Base-by-base conservation (phyloP, 2,797 vertebrate species). In the Etheostoma perlongum region DNA sequence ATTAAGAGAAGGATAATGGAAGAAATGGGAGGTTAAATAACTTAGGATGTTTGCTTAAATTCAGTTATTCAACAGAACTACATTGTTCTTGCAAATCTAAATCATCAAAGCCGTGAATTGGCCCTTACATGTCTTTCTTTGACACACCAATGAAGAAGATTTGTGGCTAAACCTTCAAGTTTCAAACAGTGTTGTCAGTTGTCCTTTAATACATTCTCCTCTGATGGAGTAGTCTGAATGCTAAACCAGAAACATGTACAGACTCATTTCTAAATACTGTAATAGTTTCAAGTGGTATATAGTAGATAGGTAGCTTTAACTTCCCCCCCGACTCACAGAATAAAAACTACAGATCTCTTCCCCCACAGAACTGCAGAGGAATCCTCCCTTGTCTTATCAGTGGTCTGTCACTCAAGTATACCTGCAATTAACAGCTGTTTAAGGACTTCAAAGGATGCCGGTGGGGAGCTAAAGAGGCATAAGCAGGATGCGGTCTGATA, bases 401-500 rank as follows among this genome's bases (percentile, higher is more conserved):
- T 72, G 65, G 80, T 88, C 67, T 74, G 58, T 64, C 72, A 72
- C 76, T 75, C 68, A 78, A n/a, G 19, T 65, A 40, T 18, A 25
- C 61, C 61, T 78, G 72, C 79, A 82, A 83, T 91, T 88, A 83
- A 76, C 85, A 84, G 82, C 81, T 87, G 82, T 85, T 92, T 59
- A 84, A 68, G 42, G 58, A 85, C 91, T 92, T 94, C 83, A 93
- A 89, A 94, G 83, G 71, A 44, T 59, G 71, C 72, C 55, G 59
- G 25, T 69, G 85, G 84, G 76, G 74, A 78, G 59, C 66, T 70
- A 68, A 84, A 71, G 70, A 69, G 78, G 62, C 23, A 36, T 19
- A 23, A 78, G 70, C 78, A 90, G 87, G 82, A 89, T 81, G 81
- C 84, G 67, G 60, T 82, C 33, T 54, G 52, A 65, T 81, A 5